Evolutionary conservation across 2,113 vertebrate species (phyloP).

Genomic region (Peromyscus maniculatus): DNA sequence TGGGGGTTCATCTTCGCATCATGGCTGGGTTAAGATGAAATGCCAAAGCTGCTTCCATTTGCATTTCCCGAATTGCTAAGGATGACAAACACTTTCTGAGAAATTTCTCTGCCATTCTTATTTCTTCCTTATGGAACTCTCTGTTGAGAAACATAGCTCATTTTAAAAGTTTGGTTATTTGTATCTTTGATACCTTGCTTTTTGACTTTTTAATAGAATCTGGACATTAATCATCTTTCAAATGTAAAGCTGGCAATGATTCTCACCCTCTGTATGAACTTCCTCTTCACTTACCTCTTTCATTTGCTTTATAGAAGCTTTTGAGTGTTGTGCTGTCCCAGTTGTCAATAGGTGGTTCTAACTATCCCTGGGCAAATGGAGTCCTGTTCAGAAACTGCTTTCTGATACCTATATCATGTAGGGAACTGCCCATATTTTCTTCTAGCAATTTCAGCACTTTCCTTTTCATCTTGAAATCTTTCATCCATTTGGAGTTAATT

Average conservation of each 20-base stretch:
- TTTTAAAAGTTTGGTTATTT: background rate
- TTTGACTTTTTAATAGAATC: background rate
- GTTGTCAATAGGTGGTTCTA: background rate
- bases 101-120: background rate
- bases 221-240: background rate
- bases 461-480: background rate
- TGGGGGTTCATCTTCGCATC: background rate
- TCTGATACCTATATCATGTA: rapidly evolving
- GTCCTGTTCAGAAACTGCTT: background rate
- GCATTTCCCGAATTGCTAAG: background rate
- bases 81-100: background rate
- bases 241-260: background rate
- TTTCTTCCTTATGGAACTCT: background rate
- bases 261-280: background rate
- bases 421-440: background rate
- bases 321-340: background rate
- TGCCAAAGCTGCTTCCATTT: background rate
- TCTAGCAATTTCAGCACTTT: background rate
- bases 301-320: background rate
- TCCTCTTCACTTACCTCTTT: background rate
- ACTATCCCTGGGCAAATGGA: background rate
- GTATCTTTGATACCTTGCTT: background rate
- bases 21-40: background rate
- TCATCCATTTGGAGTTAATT: background rate
- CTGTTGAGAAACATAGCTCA: background rate